Conservation (phyloP, 2,797 vertebrate genomes). For the Syndactyla subalaris region DNA sequence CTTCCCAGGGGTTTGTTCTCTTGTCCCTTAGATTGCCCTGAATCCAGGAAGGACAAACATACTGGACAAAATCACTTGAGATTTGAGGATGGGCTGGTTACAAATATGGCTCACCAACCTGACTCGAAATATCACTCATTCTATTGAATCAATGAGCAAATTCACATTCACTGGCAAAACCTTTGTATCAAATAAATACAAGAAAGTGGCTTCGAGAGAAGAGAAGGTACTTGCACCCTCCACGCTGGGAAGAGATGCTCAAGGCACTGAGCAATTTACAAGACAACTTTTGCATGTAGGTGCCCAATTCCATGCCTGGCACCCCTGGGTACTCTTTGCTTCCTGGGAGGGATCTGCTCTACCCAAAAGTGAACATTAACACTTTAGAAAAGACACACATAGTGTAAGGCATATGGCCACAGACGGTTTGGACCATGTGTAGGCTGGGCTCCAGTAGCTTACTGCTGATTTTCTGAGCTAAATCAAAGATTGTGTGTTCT, state of each 20-base stretch:
- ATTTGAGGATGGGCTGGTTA: background rate
- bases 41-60: background rate
- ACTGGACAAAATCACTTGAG: background rate
- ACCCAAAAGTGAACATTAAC: background rate
- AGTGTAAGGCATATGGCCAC: background rate
- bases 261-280: background rate
- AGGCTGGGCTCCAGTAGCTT: background rate
- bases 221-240: background rate
- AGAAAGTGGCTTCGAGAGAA: background rate
- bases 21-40: too few species aligned
- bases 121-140: background rate
- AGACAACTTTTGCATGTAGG: background rate
- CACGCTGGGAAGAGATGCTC: background rate
- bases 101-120: fast-evolving
- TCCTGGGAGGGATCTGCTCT: background rate
- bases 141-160: background rate
- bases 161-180: background rate
- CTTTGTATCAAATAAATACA: background rate
- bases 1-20: background rate
- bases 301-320: background rate
- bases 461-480: background rate
- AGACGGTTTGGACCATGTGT: background rate
- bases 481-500: background rate
- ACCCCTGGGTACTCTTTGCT: fast-evolving
- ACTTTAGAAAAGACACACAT: background rate